Evolutionary conservation across 2,797 vertebrate genomes (phyloP).

Genomic region (Pangasius sanitwongsei): DNA sequence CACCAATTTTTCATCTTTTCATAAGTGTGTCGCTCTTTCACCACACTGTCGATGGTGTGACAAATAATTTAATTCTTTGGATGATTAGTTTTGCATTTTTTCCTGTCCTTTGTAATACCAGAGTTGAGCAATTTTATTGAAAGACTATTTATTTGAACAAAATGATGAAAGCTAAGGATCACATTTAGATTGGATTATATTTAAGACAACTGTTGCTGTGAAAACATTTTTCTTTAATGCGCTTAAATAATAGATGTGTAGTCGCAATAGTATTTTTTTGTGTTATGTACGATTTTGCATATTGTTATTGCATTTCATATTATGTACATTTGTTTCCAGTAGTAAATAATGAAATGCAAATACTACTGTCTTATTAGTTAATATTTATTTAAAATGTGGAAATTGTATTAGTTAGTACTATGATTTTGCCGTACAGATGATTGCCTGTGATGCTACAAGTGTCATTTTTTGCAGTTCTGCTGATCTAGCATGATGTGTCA

Average conservation of each 20-base stretch:
- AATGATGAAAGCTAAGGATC: not conserved
- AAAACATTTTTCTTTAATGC: not conserved
- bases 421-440: not conserved
- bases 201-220: not conserved
- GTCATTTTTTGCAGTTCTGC: not conserved
- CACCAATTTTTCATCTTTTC: slow-evolving; percentile 45
- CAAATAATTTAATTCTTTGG: slow-evolving; percentile 47
- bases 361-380: not conserved
- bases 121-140: slow-evolving; percentile 7
- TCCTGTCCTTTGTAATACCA: slow-evolving; percentile 23
- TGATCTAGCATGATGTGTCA: not conserved
- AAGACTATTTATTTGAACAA: slow-evolving; percentile 14
- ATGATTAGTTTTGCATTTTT: slow-evolving; percentile 43
- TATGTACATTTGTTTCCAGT: not conserved
- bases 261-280: not conserved
- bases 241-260: slow-evolving; percentile 15
- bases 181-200: not conserved
- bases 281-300: not conserved
- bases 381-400: not conserved
- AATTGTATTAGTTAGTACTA: not conserved
- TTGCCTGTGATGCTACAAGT: not conserved
- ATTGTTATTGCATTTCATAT: not conserved
- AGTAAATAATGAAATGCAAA: not conserved
- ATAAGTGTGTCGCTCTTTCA: slow-evolving; percentile 47
- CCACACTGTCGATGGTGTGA: slow-evolving; percentile 40